phyloP scores from a whole-genome alignment of 2,113 vertebrate genomes.

The Neolamprologus caudopunctatus region DNA sequence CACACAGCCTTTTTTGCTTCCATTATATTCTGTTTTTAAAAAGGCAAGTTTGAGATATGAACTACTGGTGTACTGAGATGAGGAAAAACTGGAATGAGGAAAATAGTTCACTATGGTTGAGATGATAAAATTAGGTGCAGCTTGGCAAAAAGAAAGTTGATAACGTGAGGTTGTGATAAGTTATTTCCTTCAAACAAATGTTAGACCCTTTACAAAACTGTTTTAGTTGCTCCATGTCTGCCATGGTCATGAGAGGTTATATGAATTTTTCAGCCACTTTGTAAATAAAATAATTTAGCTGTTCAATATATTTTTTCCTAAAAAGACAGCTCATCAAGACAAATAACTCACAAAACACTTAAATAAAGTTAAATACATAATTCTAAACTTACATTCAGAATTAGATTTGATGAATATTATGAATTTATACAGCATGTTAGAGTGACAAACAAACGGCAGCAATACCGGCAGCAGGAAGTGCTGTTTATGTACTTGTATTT shows the following conservation, averaged over 20 bases:
- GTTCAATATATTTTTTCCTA: neutral
- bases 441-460: neutral
- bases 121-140: constrained; percentile 23
- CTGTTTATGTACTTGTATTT: neutral
- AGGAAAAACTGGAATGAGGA: neutral
- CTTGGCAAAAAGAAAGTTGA: constrained; percentile 3
- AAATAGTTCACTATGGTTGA: constrained; percentile 6
- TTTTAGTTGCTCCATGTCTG: neutral
- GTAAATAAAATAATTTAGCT: neutral
- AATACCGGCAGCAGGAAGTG: neutral
- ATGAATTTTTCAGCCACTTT: constrained; percentile 6
- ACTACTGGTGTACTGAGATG: neutral
- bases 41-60: constrained; percentile 37
- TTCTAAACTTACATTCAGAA: neutral
- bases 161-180: constrained; percentile 1
- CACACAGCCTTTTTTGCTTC: neutral
- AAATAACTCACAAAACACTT: neutral
- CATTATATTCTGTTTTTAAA: constrained; percentile 30
- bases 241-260: neutral
- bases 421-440: neutral
- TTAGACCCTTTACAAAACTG: constrained; percentile 8
- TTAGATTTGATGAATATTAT: neutral
- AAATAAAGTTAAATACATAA: neutral
- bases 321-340: neutral
- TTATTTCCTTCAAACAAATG: constrained; percentile 30